Base-by-base conservation (phyloP, 2,797 vertebrate genomes). In the Zenarchopterus dispar region DNA sequence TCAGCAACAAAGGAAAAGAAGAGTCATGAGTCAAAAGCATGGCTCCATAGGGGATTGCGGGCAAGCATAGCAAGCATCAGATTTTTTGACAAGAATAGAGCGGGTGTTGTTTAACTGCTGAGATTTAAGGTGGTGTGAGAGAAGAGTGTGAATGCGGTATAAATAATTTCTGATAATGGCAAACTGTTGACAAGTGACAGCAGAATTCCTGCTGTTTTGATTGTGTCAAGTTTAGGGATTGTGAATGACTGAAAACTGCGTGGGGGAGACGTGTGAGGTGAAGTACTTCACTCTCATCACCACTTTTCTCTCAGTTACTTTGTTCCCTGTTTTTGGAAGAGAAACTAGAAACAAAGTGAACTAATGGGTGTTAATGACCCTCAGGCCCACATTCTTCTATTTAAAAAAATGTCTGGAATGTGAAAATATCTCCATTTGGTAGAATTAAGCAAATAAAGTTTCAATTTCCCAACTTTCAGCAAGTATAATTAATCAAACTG, bases 351-450 rank as follows among this genome's bases (percentile, higher is more conserved):
- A 33, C 13, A 54, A 64, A 78, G 41, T 19, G 41, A 63, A 57
- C 70, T 23, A 28, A 82, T 87, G 73, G 81, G 84, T 89, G 88
- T 91, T 89, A 93, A 90, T 92, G 70, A 82, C 87, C 5, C 19
- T 28, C 23, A 48, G 26, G 10, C 23, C 10, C 23, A 19, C 28
- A 4, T 5, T 50, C 17, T 19, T 18, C 5, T 46, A 1, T 70
- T 15, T 50, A 8, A 39, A 39, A 39, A 39, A 39, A 39, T 15
- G 16, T 2, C 11, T 39, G 13, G 36, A 70, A 73, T 48, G 41
- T 47, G 9, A 65, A 84, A 80, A 76, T 65, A 72, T 82, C 45
- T 84, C 50, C 49, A 88, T 86, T 84, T 75, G 18, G 42, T 76
- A 67, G 75, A 82, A 87, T 89, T 85, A 75, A 78, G 45, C 72